Conservation (phyloP, 2,888 invertebrate species). For the Chaitophorus viminalis region DNA sequence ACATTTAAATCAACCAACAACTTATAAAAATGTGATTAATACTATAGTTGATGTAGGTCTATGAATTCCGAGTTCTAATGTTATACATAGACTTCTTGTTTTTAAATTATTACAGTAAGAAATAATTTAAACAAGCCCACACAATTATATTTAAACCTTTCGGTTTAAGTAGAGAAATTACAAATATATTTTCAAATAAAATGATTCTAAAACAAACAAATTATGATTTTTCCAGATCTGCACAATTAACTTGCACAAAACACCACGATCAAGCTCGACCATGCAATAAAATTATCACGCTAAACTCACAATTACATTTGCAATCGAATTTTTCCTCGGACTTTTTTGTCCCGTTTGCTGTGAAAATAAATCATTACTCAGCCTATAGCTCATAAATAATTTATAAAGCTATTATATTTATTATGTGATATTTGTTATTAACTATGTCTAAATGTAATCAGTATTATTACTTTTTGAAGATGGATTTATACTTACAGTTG, state of each 20-base stretch:
- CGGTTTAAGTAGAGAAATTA: neutral
- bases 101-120: neutral
- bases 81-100: too few species aligned
- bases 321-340: constrained; percentile 57
- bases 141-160: neutral
- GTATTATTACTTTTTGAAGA: neutral
- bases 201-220: constrained; percentile 5
- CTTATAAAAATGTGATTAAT: too few species aligned
- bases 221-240: neutral
- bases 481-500: constrained; percentile 71
- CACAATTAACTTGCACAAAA: constrained; percentile 36
- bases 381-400: constrained; percentile 37
- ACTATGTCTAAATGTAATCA: neutral
- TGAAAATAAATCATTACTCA: constrained; percentile 59
- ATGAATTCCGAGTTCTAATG: too few species aligned
- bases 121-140: neutral
- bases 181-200: neutral
- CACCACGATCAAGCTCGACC: constrained; percentile 42
- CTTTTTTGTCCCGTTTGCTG: constrained; percentile 55
- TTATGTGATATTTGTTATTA: constrained; percentile 47
- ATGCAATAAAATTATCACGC: constrained; percentile 53
- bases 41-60: too few species aligned
- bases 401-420: constrained; percentile 19
- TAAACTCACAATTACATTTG: constrained; percentile 61
- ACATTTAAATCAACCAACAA: too few species aligned